A percentile compares a stretch with the other conserved stretches of the same genome.
Conservation (phyloP, 2,113 vertebrate species). For the Phycodurus eques region DNA sequence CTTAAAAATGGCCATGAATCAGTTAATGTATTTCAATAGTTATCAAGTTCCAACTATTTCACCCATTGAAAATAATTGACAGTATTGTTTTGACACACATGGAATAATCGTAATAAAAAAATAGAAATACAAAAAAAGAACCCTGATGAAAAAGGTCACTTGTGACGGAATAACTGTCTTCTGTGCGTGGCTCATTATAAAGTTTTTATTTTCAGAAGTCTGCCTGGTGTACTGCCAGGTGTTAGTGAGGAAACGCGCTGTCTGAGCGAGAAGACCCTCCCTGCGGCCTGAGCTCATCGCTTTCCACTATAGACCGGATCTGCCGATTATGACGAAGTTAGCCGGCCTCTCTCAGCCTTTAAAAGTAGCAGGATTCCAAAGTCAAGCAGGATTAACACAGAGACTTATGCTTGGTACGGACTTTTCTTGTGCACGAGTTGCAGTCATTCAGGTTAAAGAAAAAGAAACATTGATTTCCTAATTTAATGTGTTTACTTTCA, state of each 20-base stretch:
- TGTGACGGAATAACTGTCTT: not conserved
- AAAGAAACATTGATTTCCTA: not conserved
- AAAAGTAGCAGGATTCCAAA: constrained; percentile 33
- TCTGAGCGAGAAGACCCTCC: constrained; percentile 53
- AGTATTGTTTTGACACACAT: too few species aligned
- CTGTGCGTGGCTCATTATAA: constrained; percentile 7
- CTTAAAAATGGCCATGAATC: not conserved
- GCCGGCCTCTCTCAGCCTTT: constrained; percentile 16
- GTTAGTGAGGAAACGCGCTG: constrained; percentile 41
- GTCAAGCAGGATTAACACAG: constrained; percentile 13
- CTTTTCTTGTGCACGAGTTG: not conserved
- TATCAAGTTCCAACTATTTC: not conserved
- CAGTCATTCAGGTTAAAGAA: not conserved
- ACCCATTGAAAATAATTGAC: not conserved
- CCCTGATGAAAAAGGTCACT: not conserved
- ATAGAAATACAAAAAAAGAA: not conserved
- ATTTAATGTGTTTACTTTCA: constrained; percentile 10
- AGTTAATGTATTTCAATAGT: not conserved
- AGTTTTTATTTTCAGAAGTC: constrained; percentile 47
- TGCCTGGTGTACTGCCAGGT: constrained; percentile 62
- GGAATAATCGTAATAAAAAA: too few species aligned
- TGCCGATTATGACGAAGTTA: constrained; percentile 31
- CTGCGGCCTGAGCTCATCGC: constrained; percentile 51
- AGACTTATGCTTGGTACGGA: constrained; percentile 25
- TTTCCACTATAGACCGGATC: constrained; percentile 46